Conservation (phyloP, 2,113 vertebrate genomes). For the Scomber scombrus region DNA sequence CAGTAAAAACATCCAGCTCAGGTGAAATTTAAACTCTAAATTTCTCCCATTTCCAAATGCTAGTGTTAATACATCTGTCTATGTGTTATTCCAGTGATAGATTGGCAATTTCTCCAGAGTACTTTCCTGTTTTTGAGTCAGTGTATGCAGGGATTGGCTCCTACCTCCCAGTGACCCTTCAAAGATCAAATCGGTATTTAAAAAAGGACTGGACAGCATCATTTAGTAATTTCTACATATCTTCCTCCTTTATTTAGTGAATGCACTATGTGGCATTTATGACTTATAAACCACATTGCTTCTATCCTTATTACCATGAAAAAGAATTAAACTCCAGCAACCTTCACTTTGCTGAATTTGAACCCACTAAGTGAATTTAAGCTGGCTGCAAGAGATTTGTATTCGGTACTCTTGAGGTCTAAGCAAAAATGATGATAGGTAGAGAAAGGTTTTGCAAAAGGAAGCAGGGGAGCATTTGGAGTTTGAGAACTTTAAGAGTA, state of each 20-base stretch:
- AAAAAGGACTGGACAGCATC: background rate
- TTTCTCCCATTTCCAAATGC: background rate
- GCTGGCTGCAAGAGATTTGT: constrained; percentile 23
- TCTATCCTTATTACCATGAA: constrained; percentile 41
- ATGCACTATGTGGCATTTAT: constrained; percentile 49
- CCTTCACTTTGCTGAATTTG: constrained; percentile 37
- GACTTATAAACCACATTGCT: constrained; percentile 41
- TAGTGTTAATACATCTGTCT: background rate
- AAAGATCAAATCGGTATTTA: background rate
- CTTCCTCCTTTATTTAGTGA: constrained; percentile 28
- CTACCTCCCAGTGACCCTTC: background rate
- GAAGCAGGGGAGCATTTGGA: constrained; percentile 27
- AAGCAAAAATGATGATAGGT: constrained; percentile 10
- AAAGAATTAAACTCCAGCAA: constrained; percentile 58
- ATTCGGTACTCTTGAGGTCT: constrained; percentile 17
- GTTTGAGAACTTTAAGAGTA: constrained; percentile 35
- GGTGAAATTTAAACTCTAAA: background rate
- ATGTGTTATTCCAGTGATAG: background rate
- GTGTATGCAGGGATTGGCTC: background rate
- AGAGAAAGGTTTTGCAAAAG: constrained; percentile 30
- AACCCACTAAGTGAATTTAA: constrained; percentile 37
- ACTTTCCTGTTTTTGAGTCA: constrained; percentile 11
- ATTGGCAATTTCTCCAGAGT: background rate
- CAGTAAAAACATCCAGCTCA: background rate
- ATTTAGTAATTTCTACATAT: background rate